A percentile compares a stretch with the other conserved stretches of the same genome.
phyloP scores from a whole-genome alignment of 2,797 vertebrate genomes.

The Pantherophis vulpinus region DNA sequence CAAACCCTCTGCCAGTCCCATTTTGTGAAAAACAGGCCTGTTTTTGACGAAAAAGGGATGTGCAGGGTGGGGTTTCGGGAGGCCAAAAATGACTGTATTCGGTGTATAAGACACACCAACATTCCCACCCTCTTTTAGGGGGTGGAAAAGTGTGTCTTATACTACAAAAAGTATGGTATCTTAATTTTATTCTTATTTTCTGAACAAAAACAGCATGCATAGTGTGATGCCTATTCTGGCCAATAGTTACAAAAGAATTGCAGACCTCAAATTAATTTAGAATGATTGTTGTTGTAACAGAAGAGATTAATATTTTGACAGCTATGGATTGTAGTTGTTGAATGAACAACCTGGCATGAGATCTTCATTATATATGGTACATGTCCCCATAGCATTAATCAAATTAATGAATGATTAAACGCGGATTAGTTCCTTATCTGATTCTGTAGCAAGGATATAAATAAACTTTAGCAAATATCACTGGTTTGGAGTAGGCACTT shows the following conservation, averaged over 20 bases:
- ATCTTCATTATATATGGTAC: not conserved
- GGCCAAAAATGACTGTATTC: too few species aligned
- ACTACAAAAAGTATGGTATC: not conserved
- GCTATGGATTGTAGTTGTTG: not conserved
- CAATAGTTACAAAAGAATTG: conserved; percentile 7
- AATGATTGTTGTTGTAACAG: not conserved
- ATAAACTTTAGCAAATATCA: not conserved
- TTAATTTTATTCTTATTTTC: conserved; percentile 10
- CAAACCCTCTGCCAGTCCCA: too few species aligned
- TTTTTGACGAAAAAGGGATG: too few species aligned
- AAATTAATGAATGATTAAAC: not conserved
- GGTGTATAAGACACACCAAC: too few species aligned
- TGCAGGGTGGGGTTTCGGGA: too few species aligned
- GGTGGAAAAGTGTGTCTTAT: too few species aligned
- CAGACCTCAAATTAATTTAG: not conserved
- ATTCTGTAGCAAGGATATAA: not conserved
- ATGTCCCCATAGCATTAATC: not conserved
- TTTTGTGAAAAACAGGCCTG: too few species aligned
- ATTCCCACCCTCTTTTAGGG: too few species aligned
- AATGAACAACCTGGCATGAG: not conserved
- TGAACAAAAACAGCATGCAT: not conserved
- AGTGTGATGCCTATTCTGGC: conserved; percentile 21
- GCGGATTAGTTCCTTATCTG: not conserved
- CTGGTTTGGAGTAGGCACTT: not conserved
- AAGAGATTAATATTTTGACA: conserved; percentile 1